Evolutionary conservation across 1,140 invertebrate genomes (phyloP), one percentile per base, ranked within the genome.

Genomic region (Camponotus floridanus): DNA sequence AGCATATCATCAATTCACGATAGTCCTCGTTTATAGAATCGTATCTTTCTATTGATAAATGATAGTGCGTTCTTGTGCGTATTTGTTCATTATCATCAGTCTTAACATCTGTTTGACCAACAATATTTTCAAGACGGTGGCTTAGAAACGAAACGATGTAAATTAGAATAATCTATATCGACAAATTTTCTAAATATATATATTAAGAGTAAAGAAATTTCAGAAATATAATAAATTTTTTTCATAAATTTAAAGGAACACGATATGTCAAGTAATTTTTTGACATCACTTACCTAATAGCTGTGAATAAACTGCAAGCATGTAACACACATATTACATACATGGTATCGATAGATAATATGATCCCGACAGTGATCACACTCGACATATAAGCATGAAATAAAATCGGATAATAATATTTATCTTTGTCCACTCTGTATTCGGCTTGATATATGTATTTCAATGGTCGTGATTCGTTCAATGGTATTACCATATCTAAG

Each of bases 341-440:
- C 4, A 31, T 79, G 0, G 18, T 68, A 36, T 79, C 76, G 31
- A 65, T 55, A 6, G 76, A 51, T 15, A 86, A 33, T 26, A 86
- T 9, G 3, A 80, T 84, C 26, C 33, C 36, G 11, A 78, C 26
- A 6, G 79, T 57, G 42, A 9, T 55, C 6, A 39, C 31, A 45
- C 15, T 80, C 9, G 13, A 9, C 1, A 74, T 15, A 1, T 11
- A 62, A 5, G 11, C 7, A 26, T 89, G 84, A 3, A 79, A 11
- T 1, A 80, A 8, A 7, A 91, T 85, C 7, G 31, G 51, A 39
- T 64, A 83, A 68, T 85, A 91, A 62, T 87, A 86, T 18, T 89
- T 73, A 0, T 89, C 78, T 42, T 64, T 59, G 21, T 89, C 61
- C 7, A 91, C 42, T 51, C 36, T 85, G 33, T 87, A 89, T n/a